A percentile compares a stretch with the other conserved stretches of the same genome.
These are phyloP conservation scores for Alviniconcha marisindica DNA, from an alignment of 1,140 invertebrate genomes.

Conservation along the genomic window DNA sequence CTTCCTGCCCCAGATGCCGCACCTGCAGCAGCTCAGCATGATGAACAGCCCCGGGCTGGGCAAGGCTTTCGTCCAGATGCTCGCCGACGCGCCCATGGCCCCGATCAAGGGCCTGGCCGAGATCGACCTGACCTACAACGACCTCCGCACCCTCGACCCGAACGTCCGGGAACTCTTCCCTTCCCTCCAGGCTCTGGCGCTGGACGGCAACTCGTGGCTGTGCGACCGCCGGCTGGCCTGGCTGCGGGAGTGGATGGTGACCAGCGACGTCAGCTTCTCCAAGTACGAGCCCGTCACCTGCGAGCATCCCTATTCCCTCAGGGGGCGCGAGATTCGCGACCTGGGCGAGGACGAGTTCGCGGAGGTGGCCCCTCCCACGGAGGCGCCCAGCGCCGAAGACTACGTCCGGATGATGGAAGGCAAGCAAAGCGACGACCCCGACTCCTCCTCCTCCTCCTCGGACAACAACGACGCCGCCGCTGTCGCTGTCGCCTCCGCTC, in stretches of 20 bases:
- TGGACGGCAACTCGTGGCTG: slow-evolving; percentile 76
- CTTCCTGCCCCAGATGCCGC: slow-evolving; percentile 60
- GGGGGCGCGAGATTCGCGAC: slow-evolving; percentile 48
- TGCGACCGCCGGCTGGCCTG: slow-evolving; percentile 74
- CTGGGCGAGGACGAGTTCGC: slow-evolving; percentile 49
- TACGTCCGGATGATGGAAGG: background rate
- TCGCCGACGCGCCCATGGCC: slow-evolving; percentile 33
- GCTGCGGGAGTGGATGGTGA: slow-evolving; percentile 74
- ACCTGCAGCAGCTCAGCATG: slow-evolving; percentile 84
- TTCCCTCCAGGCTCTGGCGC: slow-evolving; percentile 78
- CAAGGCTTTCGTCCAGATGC: slow-evolving; percentile 80
- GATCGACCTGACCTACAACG: slow-evolving; percentile 83
- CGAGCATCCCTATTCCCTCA: slow-evolving; percentile 54
- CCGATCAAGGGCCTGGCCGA: slow-evolving; percentile 77
- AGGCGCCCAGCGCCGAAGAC: background rate
- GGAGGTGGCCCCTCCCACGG: slow-evolving; percentile 8
- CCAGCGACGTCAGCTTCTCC: slow-evolving; percentile 61
- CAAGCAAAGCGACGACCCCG: background rate
- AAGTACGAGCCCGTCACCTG: slow-evolving; percentile 60
- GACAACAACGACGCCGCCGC: background rate
- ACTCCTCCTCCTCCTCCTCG: background rate
- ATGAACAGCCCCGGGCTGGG: slow-evolving; percentile 85
- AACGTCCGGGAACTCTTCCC: slow-evolving; percentile 84
- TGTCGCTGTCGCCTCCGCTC: background rate
- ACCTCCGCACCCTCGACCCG: slow-evolving; percentile 81